Evolutionary conservation across 2,113 vertebrate genomes (phyloP).

Genomic region (Cryptotis parvus): DNA sequence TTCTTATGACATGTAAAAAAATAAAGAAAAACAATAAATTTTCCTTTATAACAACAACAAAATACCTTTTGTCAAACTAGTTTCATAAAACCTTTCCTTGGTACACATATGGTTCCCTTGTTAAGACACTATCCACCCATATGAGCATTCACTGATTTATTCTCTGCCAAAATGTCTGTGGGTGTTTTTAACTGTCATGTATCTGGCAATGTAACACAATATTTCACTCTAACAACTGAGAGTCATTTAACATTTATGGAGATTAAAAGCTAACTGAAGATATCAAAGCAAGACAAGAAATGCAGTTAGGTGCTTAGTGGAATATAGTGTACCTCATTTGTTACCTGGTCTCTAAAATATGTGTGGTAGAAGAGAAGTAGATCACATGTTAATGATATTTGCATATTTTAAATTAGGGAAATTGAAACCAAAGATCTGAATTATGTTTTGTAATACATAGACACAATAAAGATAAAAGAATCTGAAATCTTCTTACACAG

Average conservation of each 20-base stretch:
- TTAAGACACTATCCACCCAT: conserved; percentile 50
- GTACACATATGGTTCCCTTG: conserved; percentile 44
- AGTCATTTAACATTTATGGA: conserved; percentile 64
- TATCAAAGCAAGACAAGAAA: conserved; percentile 44
- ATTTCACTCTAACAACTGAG: conserved; percentile 66
- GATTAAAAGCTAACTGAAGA: conserved; percentile 61
- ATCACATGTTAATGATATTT: neutral
- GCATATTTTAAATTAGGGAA: conserved; percentile 33
- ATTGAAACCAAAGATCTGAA: conserved; percentile 8
- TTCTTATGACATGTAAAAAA: neutral
- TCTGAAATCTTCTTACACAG: conserved; percentile 28
- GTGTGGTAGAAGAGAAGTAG: conserved; percentile 7
- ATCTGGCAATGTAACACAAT: conserved; percentile 50
- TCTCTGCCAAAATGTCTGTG: conserved; percentile 65
- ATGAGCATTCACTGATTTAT: conserved; percentile 58
- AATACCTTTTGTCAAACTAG: conserved; percentile 30
- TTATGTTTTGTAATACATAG: neutral
- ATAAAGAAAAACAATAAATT: neutral
- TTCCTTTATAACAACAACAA: conserved; percentile 8
- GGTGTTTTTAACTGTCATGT: conserved; percentile 58
- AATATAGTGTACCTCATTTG: conserved; percentile 63
- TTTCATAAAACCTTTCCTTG: conserved; percentile 43
- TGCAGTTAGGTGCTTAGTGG: neutral
- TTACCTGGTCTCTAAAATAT: conserved; percentile 13
- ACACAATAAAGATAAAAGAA: conserved; percentile 48